Base-by-base conservation (phyloP, 2,113 vertebrate species). In the Coptodon bakossiorum region DNA sequence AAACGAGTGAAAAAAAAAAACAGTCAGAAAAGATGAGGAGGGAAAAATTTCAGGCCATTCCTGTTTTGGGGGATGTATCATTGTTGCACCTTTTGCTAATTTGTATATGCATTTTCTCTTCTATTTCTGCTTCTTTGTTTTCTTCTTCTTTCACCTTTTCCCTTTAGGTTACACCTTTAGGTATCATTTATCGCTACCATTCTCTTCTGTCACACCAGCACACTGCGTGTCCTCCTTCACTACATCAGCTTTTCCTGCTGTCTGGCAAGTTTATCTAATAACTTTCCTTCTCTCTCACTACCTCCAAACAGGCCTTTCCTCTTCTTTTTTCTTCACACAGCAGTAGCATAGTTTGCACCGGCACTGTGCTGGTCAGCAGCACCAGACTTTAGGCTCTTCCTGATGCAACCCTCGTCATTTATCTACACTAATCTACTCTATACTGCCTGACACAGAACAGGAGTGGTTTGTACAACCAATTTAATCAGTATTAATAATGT, bases 381-480 rank as follows among this genome's bases (percentile, higher is more conserved):
- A 66, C 0, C 61, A 66, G 61, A 59, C 31, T 59, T 59, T 59
- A 59, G 27, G 13, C 27, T 59, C 56, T 5, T 59, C 24, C 13
- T 59, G 24, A 9, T 29, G 56, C 24, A 16, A 29, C 24, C 13
- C 56, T 7, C 1, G 0, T 59, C 4, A 0, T 59, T 29, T 16
- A 59, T 57, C 56, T 57, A 9, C 56, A 59, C 56, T 59, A 3
- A 59, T 59, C 56, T 59, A 63, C 19, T 63, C 9, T 63, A 63
- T 36, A 22, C 36, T 71, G n/a, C 11, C 63, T 24, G 61, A 68
- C 34, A 71, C 38, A 43, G 63, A 40, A 40, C 19, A 2, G 63
- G 19, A 71, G 36, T 24, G 63, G 63, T 43, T 9, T 71, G 36
- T 24, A 24, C 36, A 71, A 40, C n/a, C 36, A 71, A n/a, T 24